These are phyloP conservation scores for Camponotus vicinus DNA, from an alignment of 1,140 invertebrate genomes.

Conservation along the genomic window DNA sequence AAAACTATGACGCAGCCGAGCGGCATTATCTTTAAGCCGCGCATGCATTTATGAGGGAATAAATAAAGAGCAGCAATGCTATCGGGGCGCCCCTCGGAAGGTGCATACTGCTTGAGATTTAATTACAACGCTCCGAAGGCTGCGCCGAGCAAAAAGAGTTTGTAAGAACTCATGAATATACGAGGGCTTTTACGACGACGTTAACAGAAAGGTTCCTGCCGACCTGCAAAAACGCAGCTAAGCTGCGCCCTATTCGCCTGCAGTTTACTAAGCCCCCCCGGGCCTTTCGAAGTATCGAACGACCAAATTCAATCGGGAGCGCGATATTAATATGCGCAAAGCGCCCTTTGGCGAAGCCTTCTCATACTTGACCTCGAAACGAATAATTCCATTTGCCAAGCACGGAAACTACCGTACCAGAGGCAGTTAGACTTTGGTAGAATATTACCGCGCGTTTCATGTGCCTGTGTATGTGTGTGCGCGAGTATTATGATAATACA, in stretches of 20 bases:
- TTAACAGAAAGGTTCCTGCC: constrained; percentile 49
- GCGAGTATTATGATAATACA: constrained; percentile 4
- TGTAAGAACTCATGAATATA: constrained; percentile 73
- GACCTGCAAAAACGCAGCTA: constrained; percentile 50
- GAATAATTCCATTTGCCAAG: constrained; percentile 52
- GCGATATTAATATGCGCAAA: constrained; percentile 61
- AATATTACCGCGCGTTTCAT: constrained; percentile 34
- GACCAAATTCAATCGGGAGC: constrained; percentile 59
- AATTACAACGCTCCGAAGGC: constrained; percentile 69
- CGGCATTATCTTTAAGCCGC: constrained; percentile 45
- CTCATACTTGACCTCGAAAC: constrained; percentile 62
- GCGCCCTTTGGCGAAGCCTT: constrained; percentile 59
- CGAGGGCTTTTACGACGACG: constrained; percentile 67
- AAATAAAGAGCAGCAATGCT: constrained; percentile 69
- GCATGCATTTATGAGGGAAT: constrained; percentile 54
- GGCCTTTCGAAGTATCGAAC: constrained; percentile 59
- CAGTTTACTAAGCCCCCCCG: constrained; percentile 42
- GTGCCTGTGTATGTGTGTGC: background rate
- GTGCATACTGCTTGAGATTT: constrained; percentile 72
- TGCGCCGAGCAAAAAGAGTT: constrained; percentile 58
- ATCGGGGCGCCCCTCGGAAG: constrained; percentile 59
- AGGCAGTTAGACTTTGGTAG: constrained; percentile 44
- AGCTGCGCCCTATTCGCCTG: constrained; percentile 49
- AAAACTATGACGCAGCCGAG: constrained; percentile 18
- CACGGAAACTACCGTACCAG: constrained; percentile 24